Evolutionary conservation across 2,888 invertebrate species (phyloP), one percentile per base, ranked within the genome.

Genomic region (Esperia sulphurella): DNA sequence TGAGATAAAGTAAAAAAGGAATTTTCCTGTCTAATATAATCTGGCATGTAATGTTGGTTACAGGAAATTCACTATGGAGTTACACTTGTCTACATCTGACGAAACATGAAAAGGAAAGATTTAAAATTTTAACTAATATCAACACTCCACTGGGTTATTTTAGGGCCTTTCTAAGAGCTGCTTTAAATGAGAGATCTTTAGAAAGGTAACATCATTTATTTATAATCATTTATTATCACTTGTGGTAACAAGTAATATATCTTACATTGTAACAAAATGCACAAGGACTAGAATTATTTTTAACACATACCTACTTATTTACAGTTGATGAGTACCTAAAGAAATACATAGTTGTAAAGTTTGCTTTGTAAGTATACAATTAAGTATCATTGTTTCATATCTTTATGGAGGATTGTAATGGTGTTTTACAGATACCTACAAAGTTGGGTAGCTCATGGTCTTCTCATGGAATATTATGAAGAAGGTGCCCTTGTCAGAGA

Each of bases 181-280:
- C 96, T 3, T 90, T 98, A 21, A 98, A 98, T 88, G 98, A 98
- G 77, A 92, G 95, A 63, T 96, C 97, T 0, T 88, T 98, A 41
- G 96, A 97, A 70, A 92, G 94, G 84, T 78, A 68, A 12, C 14
- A n/a, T n/a, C n/a, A n/a, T n/a, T n/a, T n/a, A n/a, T n/a, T n/a
- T n/a, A n/a, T n/a, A n/a, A n/a, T n/a, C n/a, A n/a, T n/a, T n/a
- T n/a, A n/a, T n/a, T n/a, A n/a, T n/a, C n/a, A n/a, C 21, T 21
- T 3, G 21, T 21, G 2, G 21, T 3, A 21, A 5, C 21, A 21
- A 21, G 21, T 21, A 21, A 2, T 21, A 21, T 21, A n/a, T n/a
- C n/a, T n/a, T n/a, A 21, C 21, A 3, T 21, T 21, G 21, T 21
- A 21, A 21, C 21, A 21, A 21, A 21, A n/a, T n/a, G n/a, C 21